phyloP scores from a whole-genome alignment of 2,113 vertebrate genomes.

The Lagopus muta region DNA sequence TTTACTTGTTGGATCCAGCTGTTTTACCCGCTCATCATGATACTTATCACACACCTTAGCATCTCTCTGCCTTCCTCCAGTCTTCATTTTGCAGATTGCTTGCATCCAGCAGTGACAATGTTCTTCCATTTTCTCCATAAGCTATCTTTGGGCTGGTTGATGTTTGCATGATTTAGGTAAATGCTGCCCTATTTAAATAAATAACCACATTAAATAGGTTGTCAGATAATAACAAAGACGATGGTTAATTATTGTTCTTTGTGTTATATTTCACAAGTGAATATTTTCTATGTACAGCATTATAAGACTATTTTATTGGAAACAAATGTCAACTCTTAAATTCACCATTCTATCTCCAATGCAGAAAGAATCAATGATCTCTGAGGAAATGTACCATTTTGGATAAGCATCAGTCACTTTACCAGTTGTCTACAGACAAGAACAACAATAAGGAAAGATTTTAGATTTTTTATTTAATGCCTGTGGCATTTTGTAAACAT shows the following conservation, averaged over 20 bases:
- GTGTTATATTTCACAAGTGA: background rate
- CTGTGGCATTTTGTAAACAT: background rate
- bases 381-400: background rate
- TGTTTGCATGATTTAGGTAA: background rate
- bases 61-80: background rate
- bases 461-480: background rate
- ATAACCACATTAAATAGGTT: slow-evolving; percentile 12
- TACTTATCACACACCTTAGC: background rate
- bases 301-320: background rate
- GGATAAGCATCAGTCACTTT: background rate
- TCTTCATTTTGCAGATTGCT: background rate
- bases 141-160: background rate
- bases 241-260: background rate
- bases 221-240: background rate
- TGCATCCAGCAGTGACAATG: background rate
- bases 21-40: background rate
- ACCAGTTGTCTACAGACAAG: background rate
- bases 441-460: background rate
- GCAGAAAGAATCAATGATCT: background rate
- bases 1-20: background rate
- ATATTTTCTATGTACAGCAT: background rate
- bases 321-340: background rate
- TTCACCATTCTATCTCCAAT: background rate
- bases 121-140: background rate
- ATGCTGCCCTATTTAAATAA: slow-evolving; percentile 30